Evolutionary conservation across 2,797 vertebrate species (phyloP), one percentile per base, ranked within the genome.

Genomic region (Pangasius macronema): DNA sequence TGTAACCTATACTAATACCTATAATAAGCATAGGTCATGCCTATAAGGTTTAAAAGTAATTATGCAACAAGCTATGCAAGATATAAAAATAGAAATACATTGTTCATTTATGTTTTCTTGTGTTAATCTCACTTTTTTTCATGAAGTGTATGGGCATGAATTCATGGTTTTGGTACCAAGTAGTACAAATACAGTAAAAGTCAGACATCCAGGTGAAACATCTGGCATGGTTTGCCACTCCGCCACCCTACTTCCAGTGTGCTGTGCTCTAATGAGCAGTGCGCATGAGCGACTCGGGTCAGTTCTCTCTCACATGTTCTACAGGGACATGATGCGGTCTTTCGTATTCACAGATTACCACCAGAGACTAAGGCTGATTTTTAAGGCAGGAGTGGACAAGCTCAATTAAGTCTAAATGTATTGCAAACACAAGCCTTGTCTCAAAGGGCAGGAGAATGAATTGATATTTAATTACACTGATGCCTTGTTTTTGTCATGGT

Each of bases 371-470:
- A 20, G 49, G 10, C 80, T 85, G 49, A 84, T 65, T 88, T 81
- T 86, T 63, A 82, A 83, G 82, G 22, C 83, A 82, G 82, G 77
- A 79, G 89, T 70, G 55, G 46, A 55, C 68, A 59, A 86, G 75
- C 88, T 93, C 91, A 92, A 89, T 88, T 89, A 77, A 88, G 83
- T 87, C 87, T 87, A 86, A 89, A 85, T 89, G 87, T 82, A 90
- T 87, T 70, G 89, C 94, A 93, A 94, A 94, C 90, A 90, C 49
- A 87, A 20, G 91, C 89, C 92, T 91, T 89, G 49, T 70, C 82
- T 87, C 72, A 85, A 89, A 84, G 0, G 85, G 65, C 90, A 85
- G 51, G 79, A 27, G 82, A 89, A 87, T 91, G 65, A 84, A 87
- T 68, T 70, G 57, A 85, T 85, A 81, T 75, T 89, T 81, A 89